These are phyloP conservation scores for Aphaenogaster floridana DNA, from an alignment of 1,140 invertebrate species.

Conservation along the genomic window DNA sequence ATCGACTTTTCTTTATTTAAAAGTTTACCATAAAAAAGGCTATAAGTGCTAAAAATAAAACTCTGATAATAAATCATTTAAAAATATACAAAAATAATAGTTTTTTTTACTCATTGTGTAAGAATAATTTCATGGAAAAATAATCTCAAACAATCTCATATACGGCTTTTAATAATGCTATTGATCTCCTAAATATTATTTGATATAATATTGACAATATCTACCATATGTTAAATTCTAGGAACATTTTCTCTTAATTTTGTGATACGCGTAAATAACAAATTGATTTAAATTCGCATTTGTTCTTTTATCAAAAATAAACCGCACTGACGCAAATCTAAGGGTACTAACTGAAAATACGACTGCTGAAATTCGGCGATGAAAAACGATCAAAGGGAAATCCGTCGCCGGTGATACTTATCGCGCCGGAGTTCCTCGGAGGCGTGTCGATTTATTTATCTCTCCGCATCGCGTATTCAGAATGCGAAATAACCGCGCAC, in stretches of 20 bases:
- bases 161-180: neutral
- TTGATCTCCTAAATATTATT: neutral
- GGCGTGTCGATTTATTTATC: constrained; percentile 54
- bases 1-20: neutral
- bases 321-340: neutral
- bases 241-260: neutral
- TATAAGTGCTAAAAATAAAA: neutral
- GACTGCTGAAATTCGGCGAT: neutral
- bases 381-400: constrained; percentile 40
- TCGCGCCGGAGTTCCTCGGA: constrained; percentile 17
- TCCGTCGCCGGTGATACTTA: neutral
- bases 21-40: neutral
- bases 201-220: neutral
- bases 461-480: constrained; percentile 40
- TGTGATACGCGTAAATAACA: neutral
- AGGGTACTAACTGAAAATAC: neutral
- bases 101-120: no score
- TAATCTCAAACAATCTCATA: neutral
- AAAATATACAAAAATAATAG: no score
- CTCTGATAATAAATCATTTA: no score
- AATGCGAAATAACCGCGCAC: constrained; percentile 48
- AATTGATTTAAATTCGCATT: neutral
- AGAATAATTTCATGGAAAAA: neutral
- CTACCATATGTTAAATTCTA: neutral
- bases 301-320: neutral